phyloP scores from a whole-genome alignment of 2,113 vertebrate species.

The Rhadina sibilatrix region DNA sequence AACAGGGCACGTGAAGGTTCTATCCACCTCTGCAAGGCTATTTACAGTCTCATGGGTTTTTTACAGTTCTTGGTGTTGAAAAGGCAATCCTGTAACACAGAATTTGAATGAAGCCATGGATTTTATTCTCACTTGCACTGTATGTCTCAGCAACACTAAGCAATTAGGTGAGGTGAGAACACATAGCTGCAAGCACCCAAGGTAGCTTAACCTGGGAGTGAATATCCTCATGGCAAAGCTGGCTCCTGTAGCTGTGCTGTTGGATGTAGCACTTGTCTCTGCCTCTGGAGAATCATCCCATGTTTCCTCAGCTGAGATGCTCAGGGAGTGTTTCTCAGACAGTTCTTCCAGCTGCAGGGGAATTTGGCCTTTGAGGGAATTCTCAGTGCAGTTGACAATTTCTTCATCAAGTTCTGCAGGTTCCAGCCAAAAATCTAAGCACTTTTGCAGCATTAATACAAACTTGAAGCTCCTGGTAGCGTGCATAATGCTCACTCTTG shows the following conservation, averaged over 20 bases:
- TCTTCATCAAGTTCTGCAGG: neutral
- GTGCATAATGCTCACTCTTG: neutral
- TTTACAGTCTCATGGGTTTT: neutral
- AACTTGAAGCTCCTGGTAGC: neutral
- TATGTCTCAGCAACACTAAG: neutral
- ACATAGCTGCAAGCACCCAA: neutral
- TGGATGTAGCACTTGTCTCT: neutral
- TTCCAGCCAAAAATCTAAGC: neutral
- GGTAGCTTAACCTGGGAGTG: neutral
- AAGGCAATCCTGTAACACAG: neutral
- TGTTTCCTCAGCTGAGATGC: neutral
- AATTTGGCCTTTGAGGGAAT: neutral
- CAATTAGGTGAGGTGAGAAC: neutral
- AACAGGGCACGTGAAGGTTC: neutral
- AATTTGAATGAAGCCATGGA: neutral
- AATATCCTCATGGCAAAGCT: neutral
- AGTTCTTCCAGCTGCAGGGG: neutral
- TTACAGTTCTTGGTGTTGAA: neutral
- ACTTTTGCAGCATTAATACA: neutral
- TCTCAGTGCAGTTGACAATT: neutral
- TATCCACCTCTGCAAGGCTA: neutral
- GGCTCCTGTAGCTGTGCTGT: neutral
- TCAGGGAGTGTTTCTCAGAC: neutral
- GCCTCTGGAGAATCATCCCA: neutral
- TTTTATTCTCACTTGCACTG: neutral